Evolutionary conservation across 1,140 invertebrate genomes (phyloP), one percentile per base, ranked within the genome.

Genomic region (Drosophila sechellia): DNA sequence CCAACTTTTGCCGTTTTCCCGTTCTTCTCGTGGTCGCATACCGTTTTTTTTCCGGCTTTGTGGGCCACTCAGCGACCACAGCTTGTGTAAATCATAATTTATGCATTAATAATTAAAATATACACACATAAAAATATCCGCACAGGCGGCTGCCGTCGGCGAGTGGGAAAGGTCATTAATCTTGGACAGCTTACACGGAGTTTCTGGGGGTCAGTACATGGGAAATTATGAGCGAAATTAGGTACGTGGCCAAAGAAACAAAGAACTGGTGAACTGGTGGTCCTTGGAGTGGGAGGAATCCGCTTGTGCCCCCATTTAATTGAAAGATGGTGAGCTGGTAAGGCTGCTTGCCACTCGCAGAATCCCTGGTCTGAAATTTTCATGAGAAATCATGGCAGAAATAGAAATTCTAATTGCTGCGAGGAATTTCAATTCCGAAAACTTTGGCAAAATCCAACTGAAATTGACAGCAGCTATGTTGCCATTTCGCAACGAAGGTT

Each of bases 21-120:
- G 37, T 10, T 65, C 43, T 69, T 27, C 35, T 53, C 25, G 46
- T 69, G 25, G 25, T 39, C 49, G 49, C 54, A 37, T 34, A 74
- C 27, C 35, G 34, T 55, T 74, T 42, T 74, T 42, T 60, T 76
- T 60, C 13, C 5, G 27, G 39, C 43, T 35, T 59, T 22, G 49
- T 63, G 68, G 40, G 35, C 58, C 31, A 45, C 43, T 74, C 61
- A 48, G 39, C 45, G 59, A 61, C 55, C 59, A 17, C 35, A 68
- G 60, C 76, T 74, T 81, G 74, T 63, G 72, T 78, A 71, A 83
- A 83, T 83, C 75, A 75, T 83, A 83, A 83, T 78, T 81, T 70
- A 74, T 78, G 79, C 74, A 81, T 78, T 81, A 81, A 74, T 81
- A 81, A 81, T 70, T 81, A 69, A 81, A 78, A 64, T 72, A 73